Conservation (phyloP, 23 tunicate genomes). For the Aplidium turbinatum region DNA sequence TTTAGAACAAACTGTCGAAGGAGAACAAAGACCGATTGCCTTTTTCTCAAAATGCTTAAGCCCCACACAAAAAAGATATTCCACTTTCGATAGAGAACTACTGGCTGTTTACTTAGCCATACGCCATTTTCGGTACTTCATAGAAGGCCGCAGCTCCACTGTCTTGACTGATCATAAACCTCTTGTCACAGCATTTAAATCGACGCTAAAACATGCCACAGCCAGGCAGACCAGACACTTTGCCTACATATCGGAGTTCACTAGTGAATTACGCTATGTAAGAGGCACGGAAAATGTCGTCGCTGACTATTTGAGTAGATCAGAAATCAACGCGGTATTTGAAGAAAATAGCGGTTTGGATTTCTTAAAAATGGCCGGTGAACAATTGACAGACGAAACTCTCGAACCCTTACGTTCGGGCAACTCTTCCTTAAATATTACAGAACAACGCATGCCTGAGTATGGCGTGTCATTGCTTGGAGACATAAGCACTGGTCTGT, state of each 20-base stretch:
- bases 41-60: conserved; percentile 6
- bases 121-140: conserved; percentile 19
- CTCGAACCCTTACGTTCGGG: background rate
- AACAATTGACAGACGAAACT: conserved; percentile 1
- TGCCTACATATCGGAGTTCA: conserved; percentile 8
- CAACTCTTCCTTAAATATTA: background rate
- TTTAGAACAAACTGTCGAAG: conserved; percentile 2
- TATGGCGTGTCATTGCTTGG: background rate
- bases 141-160: conserved; percentile 9
- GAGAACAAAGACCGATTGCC: background rate
- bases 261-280: background rate
- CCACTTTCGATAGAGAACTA: conserved; percentile 9
- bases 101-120: conserved; percentile 4
- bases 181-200: background rate
- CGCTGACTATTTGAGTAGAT: background rate
- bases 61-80: background rate
- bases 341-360: background rate
- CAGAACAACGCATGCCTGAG: background rate
- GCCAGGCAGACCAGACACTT: conserved; percentile 10
- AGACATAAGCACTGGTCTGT: conserved; percentile 4
- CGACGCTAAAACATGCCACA: background rate
- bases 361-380: background rate
- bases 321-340: background rate
- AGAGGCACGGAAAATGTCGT: background rate
- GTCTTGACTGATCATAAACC: conserved; percentile 9